Evolutionary conservation across 2,888 invertebrate species (phyloP), one percentile per base, ranked within the genome.

Genomic region (Gymnoscelis rufifasciata): DNA sequence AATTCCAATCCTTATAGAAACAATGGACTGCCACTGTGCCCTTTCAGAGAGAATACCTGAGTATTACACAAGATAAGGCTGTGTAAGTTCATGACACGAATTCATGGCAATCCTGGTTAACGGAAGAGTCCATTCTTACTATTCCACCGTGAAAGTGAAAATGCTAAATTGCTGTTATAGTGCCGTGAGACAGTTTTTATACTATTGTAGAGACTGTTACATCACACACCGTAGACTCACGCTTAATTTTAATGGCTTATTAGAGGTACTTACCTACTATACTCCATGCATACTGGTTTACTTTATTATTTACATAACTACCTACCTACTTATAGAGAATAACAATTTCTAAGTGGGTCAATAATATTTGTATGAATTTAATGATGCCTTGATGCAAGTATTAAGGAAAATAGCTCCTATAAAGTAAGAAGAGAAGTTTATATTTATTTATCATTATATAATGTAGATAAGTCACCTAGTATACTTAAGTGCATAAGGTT

Each of bases 171-270:
- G 63, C 66, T 66, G 61, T 62, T 74, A 79, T 70, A 64, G 71
- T 60, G 66, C 70, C 80, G 78, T 82, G 83, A 76, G 83, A 83
- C 68, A 66, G 64, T 74, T 74, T 63, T 65, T 70, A n/a, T n/a
- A 68, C 70, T 68, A 71, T 71, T 71, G 71, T 70, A 57, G 57
- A 60, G 52, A 63, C 63, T 62, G 62, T 74, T 72, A 66, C 68
- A 60, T 68, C 67, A 71, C 59, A 58, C 35, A 19, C 58, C 49
- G 36, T 50, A 56, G 56, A 52, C 48, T 56, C 62, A 63, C 54
- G 46, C 50, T 50, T 52, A 41, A 41, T 41, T 48, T 50, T 52
- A 41, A 41, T 41, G 41, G 12, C 41, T 38, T 41, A 55, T 59
- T 51, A 41, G 30, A 1, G 19, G 19, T 23, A 35, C 28, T 15